phyloP scores from a whole-genome alignment of 2,797 vertebrate genomes.

The Notolabrus celidotus region DNA sequence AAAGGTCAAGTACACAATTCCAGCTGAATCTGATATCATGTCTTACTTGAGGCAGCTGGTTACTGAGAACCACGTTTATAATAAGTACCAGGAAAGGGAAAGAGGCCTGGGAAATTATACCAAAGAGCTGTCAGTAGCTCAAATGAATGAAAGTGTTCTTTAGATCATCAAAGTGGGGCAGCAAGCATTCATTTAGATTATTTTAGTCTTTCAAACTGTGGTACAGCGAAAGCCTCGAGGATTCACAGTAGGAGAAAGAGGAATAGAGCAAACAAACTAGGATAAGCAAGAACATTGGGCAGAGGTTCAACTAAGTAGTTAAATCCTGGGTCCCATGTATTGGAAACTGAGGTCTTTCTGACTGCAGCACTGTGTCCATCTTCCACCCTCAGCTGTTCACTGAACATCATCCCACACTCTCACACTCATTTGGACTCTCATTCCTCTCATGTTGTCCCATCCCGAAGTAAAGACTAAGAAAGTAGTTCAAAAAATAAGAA shows the following conservation, averaged over 20 bases:
- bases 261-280: conserved; percentile 8
- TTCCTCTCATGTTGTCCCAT: too few relatives aligned
- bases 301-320: too few relatives aligned
- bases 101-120: conserved; percentile 13
- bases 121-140: conserved; percentile 28
- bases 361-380: too few relatives aligned
- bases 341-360: too few relatives aligned
- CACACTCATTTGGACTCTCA: too few relatives aligned
- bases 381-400: too few relatives aligned
- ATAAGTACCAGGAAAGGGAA: conserved; percentile 14
- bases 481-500: too few relatives aligned
- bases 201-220: conserved; percentile 9
- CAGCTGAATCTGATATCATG: conserved; percentile 43
- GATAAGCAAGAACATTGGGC: neutral
- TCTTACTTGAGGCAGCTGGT: conserved; percentile 28
- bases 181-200: conserved; percentile 7
- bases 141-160: conserved; percentile 26
- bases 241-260: neutral
- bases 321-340: too few relatives aligned
- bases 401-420: too few relatives aligned
- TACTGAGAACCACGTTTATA: conserved; percentile 20
- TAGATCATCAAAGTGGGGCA: conserved; percentile 17
- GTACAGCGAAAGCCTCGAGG: conserved; percentile 4
- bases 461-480: too few relatives aligned
- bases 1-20: conserved; percentile 60